A percentile compares a stretch with the other conserved stretches of the same genome.
Conservation (phyloP, 2,113 vertebrate species). For the Rana temporaria region DNA sequence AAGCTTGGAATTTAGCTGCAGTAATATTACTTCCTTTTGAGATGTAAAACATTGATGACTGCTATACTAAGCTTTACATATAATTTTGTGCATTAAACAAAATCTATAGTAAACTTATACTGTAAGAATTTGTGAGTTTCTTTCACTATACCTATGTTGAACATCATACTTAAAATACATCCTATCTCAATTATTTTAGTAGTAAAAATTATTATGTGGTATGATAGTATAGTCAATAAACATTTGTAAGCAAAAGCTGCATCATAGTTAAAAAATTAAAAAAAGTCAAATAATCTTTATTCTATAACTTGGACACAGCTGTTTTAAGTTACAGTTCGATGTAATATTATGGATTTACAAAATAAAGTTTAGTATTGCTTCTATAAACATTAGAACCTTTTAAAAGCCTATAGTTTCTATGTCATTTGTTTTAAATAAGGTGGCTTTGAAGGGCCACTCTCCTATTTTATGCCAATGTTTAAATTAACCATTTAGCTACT, state of each 20-base stretch:
- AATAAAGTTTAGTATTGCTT: constrained; percentile 79
- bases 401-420: constrained; percentile 75
- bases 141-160: too few relatives aligned
- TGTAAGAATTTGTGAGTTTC: too few relatives aligned
- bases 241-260: constrained; percentile 69
- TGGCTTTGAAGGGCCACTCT: constrained; percentile 65
- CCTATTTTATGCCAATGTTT: constrained; percentile 46
- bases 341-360: constrained; percentile 74
- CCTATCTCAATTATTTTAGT: constrained; percentile 69
- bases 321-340: constrained; percentile 80
- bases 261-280: constrained; percentile 76
- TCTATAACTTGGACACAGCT: constrained; percentile 73
- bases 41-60: too few relatives aligned
- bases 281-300: constrained; percentile 73
- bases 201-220: constrained; percentile 70
- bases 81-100: too few relatives aligned
- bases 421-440: constrained; percentile 60
- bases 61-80: too few relatives aligned
- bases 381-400: constrained; percentile 75
- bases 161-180: constrained; percentile 63
- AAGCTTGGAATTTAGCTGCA: too few relatives aligned
- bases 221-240: constrained; percentile 62
- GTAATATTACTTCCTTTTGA: too few relatives aligned
- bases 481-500: constrained; percentile 68
- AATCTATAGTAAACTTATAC: too few relatives aligned